Base-by-base conservation (phyloP, 2,113 vertebrate species). In the Myiopsitta monachus region DNA sequence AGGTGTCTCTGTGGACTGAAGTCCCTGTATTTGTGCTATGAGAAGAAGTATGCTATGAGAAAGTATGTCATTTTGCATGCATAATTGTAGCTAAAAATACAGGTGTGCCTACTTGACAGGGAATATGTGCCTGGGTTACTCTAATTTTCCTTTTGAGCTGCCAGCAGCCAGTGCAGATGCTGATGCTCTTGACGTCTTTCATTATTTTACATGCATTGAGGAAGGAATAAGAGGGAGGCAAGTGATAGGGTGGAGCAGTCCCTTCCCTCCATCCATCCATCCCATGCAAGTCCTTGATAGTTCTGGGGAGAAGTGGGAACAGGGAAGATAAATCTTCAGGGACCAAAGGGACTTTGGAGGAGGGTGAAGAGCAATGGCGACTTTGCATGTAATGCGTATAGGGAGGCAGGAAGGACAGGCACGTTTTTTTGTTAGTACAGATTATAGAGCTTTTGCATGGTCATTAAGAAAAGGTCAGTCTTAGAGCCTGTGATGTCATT, bases 221-320 rank as follows among this genome's bases (percentile, higher is more conserved):
- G 47, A 68, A 47, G 15, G 43, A 81, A 49, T 11, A 72, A 21
- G 43, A 89, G 10, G 10, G 24, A 93, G 10, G 2, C 18, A 70
- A 38, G 8, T 0, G 3, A 33, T 0, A 33, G 36, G 47, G 15
- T 74, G 27, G 23, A 66, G 7, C 3, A 3, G 5, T 57, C 9
- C 41, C 14, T 86, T 55, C 44, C 79, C 19, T 61, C 23, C 1
- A 1, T 55, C 36, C 12, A 6, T 55, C 38, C 6, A 44, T 22
- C 26, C 26, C 24, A 2, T 47, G 11, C 5, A 79, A 62, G 41
- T n/a, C 64, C 59, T 82, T 73, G 69, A 41, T 43, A 38, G 7
- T 28, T 64, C 23, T 73, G 47, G 4, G 43, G 11, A 78, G 26
- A 84, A 89, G 31, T 3, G 1, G 5, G 2, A 14, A 4, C 18